Percentiles rank a stretch among this genome's conserved stretches.
Conservation (phyloP, 1,140 invertebrate species). For the Anadara kagoshimensis region DNA sequence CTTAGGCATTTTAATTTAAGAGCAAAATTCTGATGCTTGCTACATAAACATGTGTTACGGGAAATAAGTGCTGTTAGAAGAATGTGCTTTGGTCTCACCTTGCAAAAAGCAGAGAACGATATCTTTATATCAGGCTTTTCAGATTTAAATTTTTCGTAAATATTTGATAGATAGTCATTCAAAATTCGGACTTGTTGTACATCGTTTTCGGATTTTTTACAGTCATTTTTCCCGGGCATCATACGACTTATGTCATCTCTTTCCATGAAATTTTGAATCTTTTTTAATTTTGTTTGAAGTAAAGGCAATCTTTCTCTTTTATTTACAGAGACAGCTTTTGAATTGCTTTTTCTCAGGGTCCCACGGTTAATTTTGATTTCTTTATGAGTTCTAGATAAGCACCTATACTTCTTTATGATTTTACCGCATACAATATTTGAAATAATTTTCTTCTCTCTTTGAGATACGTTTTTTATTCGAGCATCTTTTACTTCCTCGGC, state of each 20-base stretch:
- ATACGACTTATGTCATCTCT: conserved; percentile 15
- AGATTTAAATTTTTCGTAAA: conserved; percentile 25
- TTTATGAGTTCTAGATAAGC: neutral
- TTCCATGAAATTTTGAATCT: neutral
- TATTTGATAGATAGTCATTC: conserved; percentile 28
- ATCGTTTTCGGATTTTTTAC: neutral
- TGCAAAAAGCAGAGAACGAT: conserved; percentile 22
- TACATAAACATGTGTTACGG: conserved; percentile 32
- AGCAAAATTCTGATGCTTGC: conserved; percentile 34
- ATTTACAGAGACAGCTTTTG: neutral
- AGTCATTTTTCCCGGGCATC: conserved; percentile 11
- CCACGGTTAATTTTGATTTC: neutral
- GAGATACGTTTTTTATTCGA: neutral
- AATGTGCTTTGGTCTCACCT: conserved; percentile 18
- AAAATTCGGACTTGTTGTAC: conserved; percentile 6
- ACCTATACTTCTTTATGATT: neutral
- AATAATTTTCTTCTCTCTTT: neutral
- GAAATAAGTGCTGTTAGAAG: conserved; percentile 20
- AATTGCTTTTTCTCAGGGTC: neutral
- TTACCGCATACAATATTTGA: neutral
- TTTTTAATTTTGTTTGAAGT: neutral
- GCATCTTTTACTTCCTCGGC: neutral
- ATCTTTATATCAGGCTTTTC: conserved; percentile 21
- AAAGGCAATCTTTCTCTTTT: neutral
- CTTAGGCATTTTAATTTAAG: conserved; percentile 24